Conservation (phyloP, 2,888 invertebrate species). For the Petrophora chlorosata region DNA sequence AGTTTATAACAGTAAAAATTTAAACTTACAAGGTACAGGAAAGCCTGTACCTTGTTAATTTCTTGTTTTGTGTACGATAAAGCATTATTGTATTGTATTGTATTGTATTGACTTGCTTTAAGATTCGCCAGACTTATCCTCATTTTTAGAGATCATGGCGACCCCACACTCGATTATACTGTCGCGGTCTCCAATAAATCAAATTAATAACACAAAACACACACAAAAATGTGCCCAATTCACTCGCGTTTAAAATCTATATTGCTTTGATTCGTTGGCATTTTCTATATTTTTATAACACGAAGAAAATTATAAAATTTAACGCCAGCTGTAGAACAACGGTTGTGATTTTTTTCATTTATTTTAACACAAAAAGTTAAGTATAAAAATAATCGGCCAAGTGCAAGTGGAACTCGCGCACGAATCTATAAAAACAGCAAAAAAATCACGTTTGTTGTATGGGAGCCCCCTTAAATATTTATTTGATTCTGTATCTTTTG, state of each 20-base stretch:
- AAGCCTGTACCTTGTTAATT: too few species aligned
- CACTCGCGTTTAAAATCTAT: neutral
- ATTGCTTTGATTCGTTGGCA: constrained; percentile 3
- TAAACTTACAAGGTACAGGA: too few species aligned
- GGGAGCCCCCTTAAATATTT: too few species aligned
- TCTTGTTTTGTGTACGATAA: too few species aligned
- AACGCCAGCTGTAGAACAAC: neutral
- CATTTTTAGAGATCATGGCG: constrained; percentile 15
- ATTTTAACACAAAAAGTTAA: neutral
- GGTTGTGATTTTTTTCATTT: neutral
- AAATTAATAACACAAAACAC: constrained; percentile 14
- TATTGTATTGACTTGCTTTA: neutral
- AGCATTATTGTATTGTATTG: too few species aligned
- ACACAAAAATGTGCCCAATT: constrained; percentile 15
- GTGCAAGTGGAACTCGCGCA: too few species aligned
- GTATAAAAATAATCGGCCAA: too few species aligned
- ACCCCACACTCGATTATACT: constrained; percentile 29
- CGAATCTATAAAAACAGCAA: too few species aligned
- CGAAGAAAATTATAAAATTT: constrained; percentile 26
- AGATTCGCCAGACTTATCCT: neutral
- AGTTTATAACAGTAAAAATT: too few species aligned
- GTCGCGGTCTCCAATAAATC: constrained; percentile 28
- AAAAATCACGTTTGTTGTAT: too few species aligned
- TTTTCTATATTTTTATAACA: constrained; percentile 14
- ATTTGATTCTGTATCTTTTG: too few species aligned